Base-by-base conservation (phyloP, 2,888 invertebrate species). In the Lepetodrilus schrolli region DNA sequence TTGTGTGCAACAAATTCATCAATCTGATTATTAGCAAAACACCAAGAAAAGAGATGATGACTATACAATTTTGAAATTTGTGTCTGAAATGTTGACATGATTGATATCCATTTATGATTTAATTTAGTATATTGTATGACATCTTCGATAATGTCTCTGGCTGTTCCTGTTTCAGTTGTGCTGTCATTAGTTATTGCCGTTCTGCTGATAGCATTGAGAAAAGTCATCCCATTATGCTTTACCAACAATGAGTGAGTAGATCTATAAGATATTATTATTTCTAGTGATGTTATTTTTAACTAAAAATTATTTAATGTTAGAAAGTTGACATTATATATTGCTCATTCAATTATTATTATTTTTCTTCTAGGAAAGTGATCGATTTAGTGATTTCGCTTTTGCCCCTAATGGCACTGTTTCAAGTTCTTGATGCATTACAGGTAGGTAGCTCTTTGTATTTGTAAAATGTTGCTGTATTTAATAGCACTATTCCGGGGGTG, bases 321-420 rank as follows among this genome's bases (percentile, higher is more conserved):
- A n/a, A n/a, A n/a, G n/a, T n/a, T n/a, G n/a, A n/a, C n/a, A 23
- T 68, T 5, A 13, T 68, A 7, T 68, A 47, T 13, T 43, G 43
- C 1, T 4, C 26, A 4, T 8, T 43, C 23, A 26, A 0, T 37
- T 2, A 23, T 23, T n/a, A 10, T 37, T 66, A 1, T 66, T 17
- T 51, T 73, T 8, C 43, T 77, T 74, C 8, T 70, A 81, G 81
- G 36, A 74, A 74, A 4, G 76, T 82, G 23, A 73, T 74, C 0
- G 70, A 75, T 4, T 50, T 81, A 48, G 72, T 78, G 17, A 76
- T 70, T 1, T 20, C 69, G 34, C 72, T 82, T 20, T 37, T 82
- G 13, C 79, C 79, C 8, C 77, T 81, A 13, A 74, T 77, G n/a
- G 43, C 70, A 4, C 49, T 72, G 2, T 70, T 74, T 21, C 48